Conservation (phyloP, 2,888 invertebrate genomes). For the Ypsolopha scabrella region DNA sequence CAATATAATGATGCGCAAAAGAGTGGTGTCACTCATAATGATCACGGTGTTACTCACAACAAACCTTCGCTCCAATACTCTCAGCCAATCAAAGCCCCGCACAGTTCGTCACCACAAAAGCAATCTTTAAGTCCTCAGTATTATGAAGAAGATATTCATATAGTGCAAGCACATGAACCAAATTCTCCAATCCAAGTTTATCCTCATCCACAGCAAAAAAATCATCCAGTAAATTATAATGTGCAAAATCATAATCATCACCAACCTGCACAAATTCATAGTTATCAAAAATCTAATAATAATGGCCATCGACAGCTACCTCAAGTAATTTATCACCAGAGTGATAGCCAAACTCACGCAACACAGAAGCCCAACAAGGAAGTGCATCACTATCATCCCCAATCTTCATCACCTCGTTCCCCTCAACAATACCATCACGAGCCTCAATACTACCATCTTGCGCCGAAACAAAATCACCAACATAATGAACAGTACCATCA, state of each 20-base stretch:
- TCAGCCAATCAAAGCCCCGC: not conserved
- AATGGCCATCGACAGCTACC: not conserved
- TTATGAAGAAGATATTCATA: constrained; percentile 34
- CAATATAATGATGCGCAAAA: constrained; percentile 12
- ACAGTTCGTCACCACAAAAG: not conserved
- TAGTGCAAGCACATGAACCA: constrained; percentile 25
- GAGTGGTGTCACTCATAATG: constrained; percentile 7
- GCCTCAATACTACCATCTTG: not conserved
- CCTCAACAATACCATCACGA: not conserved
- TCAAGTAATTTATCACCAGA: not conserved
- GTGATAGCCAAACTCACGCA: not conserved
- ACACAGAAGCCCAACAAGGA: not conserved
- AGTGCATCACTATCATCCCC: constrained; percentile 10
- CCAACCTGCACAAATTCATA: not conserved
- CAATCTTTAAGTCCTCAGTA: constrained; percentile 34
- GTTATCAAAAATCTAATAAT: not conserved
- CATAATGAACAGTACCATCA: constrained; percentile 7
- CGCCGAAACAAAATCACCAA: constrained; percentile 13
- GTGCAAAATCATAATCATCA: not conserved
- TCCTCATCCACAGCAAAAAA: constrained; percentile 19
- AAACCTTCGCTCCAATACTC: not conserved
- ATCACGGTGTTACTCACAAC: not conserved
- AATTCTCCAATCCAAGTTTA: constrained; percentile 35
- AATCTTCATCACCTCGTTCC: not conserved
- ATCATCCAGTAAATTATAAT: not conserved